These are phyloP conservation scores for Morone chrysops DNA, from an alignment of 2,113 vertebrate species.

Conservation along the genomic window DNA sequence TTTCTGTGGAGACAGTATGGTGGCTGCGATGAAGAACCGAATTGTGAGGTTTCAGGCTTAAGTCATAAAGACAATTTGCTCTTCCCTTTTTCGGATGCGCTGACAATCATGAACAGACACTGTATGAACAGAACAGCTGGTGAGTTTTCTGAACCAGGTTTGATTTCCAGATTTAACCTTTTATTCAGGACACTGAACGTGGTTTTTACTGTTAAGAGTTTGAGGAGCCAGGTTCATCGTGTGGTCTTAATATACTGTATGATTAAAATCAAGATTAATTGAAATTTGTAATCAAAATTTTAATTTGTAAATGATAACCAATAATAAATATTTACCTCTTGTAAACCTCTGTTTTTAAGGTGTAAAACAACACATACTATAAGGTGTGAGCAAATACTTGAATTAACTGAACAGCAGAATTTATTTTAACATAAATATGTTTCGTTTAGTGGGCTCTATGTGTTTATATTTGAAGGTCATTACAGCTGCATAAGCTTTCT, in stretches of 20 bases:
- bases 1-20: not conserved
- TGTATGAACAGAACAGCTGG: not conserved
- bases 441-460: not conserved
- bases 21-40: not conserved
- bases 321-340: too few relatives aligned
- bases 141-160: conserved; percentile 1
- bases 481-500: not conserved
- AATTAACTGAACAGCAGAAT: not conserved
- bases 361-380: too few relatives aligned
- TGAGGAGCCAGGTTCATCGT: not conserved
- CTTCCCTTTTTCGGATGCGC: not conserved
- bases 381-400: not conserved
- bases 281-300: too few relatives aligned
- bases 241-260: not conserved
- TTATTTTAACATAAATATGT: not conserved
- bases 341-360: too few relatives aligned
- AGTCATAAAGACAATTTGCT: not conserved
- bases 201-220: not conserved
- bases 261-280: not conserved
- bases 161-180: not conserved
- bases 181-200: not conserved
- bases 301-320: too few relatives aligned
- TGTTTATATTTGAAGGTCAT: not conserved
- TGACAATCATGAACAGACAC: not conserved
- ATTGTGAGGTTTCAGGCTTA: not conserved